These are phyloP conservation scores for Chrysochloris asiatica DNA, from an alignment of 2,113 vertebrate species.

Conservation along the genomic window DNA sequence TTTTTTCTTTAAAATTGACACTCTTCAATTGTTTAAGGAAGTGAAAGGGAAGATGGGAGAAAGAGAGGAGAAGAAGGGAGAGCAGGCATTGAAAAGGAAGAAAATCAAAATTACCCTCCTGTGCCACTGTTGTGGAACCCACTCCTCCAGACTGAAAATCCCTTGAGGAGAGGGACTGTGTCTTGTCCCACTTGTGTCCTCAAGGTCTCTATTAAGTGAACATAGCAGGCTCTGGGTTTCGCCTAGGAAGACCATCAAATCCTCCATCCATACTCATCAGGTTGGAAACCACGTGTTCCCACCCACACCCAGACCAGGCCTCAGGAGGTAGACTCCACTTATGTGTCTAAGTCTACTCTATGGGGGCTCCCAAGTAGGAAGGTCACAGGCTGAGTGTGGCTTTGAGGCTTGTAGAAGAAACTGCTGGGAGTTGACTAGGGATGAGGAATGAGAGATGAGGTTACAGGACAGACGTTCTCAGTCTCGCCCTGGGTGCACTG, in stretches of 20 bases:
- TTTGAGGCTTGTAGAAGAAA: not conserved
- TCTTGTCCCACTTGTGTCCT: too few species aligned
- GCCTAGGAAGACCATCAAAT: not conserved
- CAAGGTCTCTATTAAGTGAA: too few species aligned
- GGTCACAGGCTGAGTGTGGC: too few species aligned
- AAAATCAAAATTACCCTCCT: not conserved
- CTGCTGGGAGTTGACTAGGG: accelerated
- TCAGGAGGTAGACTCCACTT: too few species aligned
- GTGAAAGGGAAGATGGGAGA: not conserved
- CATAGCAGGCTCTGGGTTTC: not conserved
- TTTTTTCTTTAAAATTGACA: not conserved
- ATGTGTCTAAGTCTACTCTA: accelerated
- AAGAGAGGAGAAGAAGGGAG: not conserved
- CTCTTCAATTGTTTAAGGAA: not conserved
- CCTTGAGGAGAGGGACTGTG: accelerated
- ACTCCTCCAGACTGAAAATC: not conserved
- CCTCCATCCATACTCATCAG: not conserved
- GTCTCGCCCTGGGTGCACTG: not conserved
- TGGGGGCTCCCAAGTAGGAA: not conserved
- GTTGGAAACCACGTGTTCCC: not conserved
- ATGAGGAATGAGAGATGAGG: not conserved
- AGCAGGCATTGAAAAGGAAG: not conserved
- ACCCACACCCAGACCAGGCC: too few species aligned
- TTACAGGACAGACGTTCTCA: not conserved
- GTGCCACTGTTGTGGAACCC: not conserved